Evolutionary conservation across 2,113 vertebrate species (phyloP).

Genomic region (Corvus cornix): DNA sequence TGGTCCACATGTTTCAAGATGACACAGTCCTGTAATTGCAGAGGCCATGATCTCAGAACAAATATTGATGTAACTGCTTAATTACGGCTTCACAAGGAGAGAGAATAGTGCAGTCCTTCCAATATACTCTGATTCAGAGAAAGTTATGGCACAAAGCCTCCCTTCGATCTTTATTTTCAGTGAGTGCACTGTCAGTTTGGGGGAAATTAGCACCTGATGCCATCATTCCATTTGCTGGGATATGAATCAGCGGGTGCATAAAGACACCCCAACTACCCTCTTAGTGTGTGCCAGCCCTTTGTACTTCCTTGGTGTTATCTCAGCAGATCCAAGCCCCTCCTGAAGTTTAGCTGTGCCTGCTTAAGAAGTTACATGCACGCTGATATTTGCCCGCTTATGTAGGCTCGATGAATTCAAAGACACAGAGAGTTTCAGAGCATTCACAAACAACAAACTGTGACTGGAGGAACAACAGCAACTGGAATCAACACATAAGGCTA

Average conservation of each 20-base stretch:
- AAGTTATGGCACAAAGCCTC: neutral
- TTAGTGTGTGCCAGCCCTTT: neutral
- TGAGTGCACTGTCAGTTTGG: neutral
- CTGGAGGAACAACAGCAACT: neutral
- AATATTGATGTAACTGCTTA: neutral
- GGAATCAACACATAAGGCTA: neutral
- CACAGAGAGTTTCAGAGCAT: neutral
- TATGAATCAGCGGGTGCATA: neutral
- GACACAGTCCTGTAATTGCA: neutral
- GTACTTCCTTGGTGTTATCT: neutral
- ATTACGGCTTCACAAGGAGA: neutral
- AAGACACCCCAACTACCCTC: rapidly evolving
- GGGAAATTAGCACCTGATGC: neutral
- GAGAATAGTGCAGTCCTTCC: neutral
- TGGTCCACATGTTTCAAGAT: neutral
- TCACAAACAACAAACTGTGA: neutral
- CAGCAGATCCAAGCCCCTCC: neutral
- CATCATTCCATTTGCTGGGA: neutral
- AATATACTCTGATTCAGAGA: neutral
- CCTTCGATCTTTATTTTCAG: neutral
- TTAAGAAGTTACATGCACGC: rapidly evolving
- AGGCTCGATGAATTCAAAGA: neutral
- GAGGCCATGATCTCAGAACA: neutral
- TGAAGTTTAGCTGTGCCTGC: neutral
- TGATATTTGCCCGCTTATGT: neutral